Percentiles rank a stretch among this genome's conserved stretches.
Evolutionary conservation across 2,797 vertebrate genomes (phyloP).

Genomic region (Pangasius mekongensis): DNA sequence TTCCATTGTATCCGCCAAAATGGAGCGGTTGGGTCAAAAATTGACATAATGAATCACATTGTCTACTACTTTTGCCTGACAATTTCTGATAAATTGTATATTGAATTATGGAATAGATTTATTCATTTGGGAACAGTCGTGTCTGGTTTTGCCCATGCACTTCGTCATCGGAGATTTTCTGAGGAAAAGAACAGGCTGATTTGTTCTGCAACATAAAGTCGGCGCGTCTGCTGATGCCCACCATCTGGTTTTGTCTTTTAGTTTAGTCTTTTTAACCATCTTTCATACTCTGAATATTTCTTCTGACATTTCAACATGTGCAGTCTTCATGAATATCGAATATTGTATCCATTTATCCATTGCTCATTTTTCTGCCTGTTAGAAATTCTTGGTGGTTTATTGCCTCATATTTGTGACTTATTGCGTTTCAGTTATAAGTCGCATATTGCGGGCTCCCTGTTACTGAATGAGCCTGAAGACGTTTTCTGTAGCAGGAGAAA

Average conservation of each 20-base stretch:
- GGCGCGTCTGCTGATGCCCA: not conserved
- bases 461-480: not conserved
- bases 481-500: not conserved
- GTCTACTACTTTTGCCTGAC: slow-evolving; percentile 28
- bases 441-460: not conserved
- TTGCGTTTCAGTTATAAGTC: not conserved
- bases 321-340: slow-evolving; percentile 25
- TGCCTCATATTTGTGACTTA: slow-evolving; percentile 18
- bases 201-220: slow-evolving; percentile 29
- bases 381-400: slow-evolving; percentile 28
- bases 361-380: not conserved
- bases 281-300: slow-evolving; percentile 13
- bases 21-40: slow-evolving; percentile 21
- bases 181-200: slow-evolving; percentile 23
- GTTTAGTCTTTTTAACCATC: not conserved
- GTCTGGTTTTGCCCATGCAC: not conserved
- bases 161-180: slow-evolving; percentile 13
- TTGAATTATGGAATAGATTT: slow-evolving; percentile 9
- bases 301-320: slow-evolving; percentile 25
- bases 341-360: slow-evolving; percentile 6
- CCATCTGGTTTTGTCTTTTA: slow-evolving; percentile 17
- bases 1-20: slow-evolving; percentile 9
- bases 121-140: not conserved
- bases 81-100: slow-evolving; percentile 36
- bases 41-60: slow-evolving; percentile 36